Evolutionary conservation across 2,797 vertebrate species (phyloP).

Genomic region (Argyrosomus regius): DNA sequence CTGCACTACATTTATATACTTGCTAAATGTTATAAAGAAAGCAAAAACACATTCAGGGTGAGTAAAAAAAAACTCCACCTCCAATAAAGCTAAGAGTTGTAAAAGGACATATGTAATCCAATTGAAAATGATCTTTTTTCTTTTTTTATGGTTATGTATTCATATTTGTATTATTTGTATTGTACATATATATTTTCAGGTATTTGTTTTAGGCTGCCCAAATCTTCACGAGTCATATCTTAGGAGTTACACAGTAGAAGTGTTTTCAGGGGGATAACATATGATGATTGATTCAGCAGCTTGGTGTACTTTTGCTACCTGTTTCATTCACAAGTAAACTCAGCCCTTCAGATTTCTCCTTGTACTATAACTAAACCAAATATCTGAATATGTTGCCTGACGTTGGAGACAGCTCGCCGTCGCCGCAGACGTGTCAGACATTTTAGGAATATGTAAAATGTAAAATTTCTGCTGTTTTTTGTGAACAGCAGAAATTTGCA

Average conservation of each 20-base stretch:
- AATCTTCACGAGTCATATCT: not conserved
- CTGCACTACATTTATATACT: too few species aligned
- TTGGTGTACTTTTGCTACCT: not conserved
- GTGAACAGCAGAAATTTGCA: constrained; percentile 9
- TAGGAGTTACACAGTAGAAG: not conserved
- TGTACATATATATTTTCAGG: not conserved
- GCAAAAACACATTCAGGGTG: too few species aligned
- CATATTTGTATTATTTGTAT: not conserved
- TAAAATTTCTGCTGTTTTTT: not conserved
- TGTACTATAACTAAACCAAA: constrained; percentile 21
- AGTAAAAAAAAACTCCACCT: too few species aligned
- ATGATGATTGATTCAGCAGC: not conserved
- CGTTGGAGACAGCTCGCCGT: constrained; percentile 29
- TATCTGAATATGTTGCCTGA: constrained; percentile 17
- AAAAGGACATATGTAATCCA: too few species aligned
- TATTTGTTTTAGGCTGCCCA: not conserved
- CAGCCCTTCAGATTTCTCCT: constrained; percentile 10
- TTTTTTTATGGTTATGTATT: not conserved
- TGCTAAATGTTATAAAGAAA: too few species aligned
- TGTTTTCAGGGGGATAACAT: not conserved
- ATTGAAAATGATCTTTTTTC: too few species aligned
- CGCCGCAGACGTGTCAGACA: constrained; percentile 29
- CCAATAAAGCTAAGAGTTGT: too few species aligned
- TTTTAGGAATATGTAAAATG: constrained; percentile 44
- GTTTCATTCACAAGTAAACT: constrained; percentile 24